Evolutionary conservation across 2,113 vertebrate species (phyloP).

Genomic region (Embiotoca jacksoni): DNA sequence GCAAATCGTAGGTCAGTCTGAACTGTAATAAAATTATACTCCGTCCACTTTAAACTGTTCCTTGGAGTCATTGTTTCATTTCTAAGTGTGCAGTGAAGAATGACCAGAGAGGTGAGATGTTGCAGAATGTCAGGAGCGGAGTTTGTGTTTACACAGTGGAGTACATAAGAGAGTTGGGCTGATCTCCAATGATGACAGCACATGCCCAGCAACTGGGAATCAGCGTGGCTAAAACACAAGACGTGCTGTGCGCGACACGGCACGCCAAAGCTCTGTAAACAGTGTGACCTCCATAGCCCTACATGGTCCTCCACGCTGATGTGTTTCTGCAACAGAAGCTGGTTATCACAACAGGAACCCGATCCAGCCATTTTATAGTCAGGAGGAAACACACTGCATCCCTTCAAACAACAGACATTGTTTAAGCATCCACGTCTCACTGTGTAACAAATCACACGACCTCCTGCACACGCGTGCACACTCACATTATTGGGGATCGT

Average conservation of each 20-base stretch:
- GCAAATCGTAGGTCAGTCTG: no score
- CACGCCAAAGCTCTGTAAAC: constrained; percentile 53
- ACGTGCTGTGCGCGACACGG: constrained; percentile 14
- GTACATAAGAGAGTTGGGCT: background rate
- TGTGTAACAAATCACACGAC: constrained; percentile 40
- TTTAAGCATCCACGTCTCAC: constrained; percentile 72
- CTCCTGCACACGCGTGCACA: background rate
- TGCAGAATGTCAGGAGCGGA: constrained; percentile 8
- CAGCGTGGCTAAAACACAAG: constrained; percentile 11
- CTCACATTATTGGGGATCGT: constrained; percentile 2
- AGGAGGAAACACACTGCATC: constrained; percentile 74
- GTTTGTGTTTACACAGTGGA: constrained; percentile 28
- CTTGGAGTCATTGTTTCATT: background rate
- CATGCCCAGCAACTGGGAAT: constrained; percentile 16
- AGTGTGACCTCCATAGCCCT: constrained; percentile 62
- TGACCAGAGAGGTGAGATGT: background rate
- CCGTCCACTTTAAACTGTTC: background rate
- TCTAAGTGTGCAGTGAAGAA: background rate
- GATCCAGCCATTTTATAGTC: constrained; percentile 70
- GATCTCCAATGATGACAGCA: constrained; percentile 4
- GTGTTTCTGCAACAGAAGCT: constrained; percentile 53
- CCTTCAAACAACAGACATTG: constrained; percentile 74
- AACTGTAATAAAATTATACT: background rate
- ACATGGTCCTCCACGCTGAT: constrained; percentile 62
- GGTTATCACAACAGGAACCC: constrained; percentile 76